Base-by-base conservation (phyloP, 2,888 invertebrate species). In the Ophion obscuratus region DNA sequence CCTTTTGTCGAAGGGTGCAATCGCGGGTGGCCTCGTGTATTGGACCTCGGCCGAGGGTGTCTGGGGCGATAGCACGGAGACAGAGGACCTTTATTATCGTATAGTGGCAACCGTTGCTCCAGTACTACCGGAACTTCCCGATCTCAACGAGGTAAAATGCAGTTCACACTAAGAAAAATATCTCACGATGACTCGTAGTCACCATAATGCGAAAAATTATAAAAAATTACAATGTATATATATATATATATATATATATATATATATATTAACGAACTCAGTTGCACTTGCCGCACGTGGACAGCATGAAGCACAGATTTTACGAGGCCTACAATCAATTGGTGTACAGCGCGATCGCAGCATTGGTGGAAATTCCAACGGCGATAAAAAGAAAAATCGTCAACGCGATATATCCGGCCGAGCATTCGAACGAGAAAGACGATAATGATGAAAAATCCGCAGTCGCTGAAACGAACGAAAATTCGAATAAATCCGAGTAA, bases 31-130 rank as follows among this genome's bases (percentile, higher is more conserved):
- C 27, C 89, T 94, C 20, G 90, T 95, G 64, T 95, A 94, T 85
- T 93, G 94, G 90, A 94, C 94, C 0, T 92, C 92, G 20, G 92
- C 94, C 84, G 92, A 94, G 83, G 95, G 95, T 14, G 84, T 95
- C 11, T 95, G 95, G 95, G 94, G 95, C 0, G 92, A 92, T 76
- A 89, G 93, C 9, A 90, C 91, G 36, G 92, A 94, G 70, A 93
- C 94, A 10, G 94, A 94, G 87, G 89, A 93, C 14, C 85, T 95
- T 31, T 95, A 94, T 86, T 84, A 79, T 71, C 89, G 91, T n/a
- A 89, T 91, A 27, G 68, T 88, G 40, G 84, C 84, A 5, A 88
- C 89, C n/a, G 74, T 92, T 11, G 77, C 75, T 2, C 88, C 88
- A 2, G 27, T 81, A 1, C 61, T 85, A 0, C 77, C 83, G 40